Evolutionary conservation across 2,113 vertebrate species (phyloP), one percentile per base, ranked within the genome.

Genomic region (Bettongia penicillata): DNA sequence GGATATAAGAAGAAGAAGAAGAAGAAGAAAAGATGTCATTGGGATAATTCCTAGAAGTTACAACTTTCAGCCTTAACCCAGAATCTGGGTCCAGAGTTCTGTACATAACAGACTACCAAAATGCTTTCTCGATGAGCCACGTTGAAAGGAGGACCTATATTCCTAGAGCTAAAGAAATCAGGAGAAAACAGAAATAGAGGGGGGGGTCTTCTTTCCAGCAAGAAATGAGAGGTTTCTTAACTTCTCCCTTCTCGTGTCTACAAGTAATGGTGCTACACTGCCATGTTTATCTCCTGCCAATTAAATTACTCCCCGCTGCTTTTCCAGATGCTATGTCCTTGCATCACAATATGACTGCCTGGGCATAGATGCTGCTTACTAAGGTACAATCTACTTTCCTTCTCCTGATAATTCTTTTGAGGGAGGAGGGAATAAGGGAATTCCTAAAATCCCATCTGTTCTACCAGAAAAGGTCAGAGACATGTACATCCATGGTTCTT

Each of bases 251-350:
- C 91, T 53, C 53, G 16, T 1, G 37, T 49, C 53, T 24, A 43
- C 53, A 92, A 57, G 47, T 48, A 49, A 57, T 52, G 37, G 28
- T 26, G 2, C 2, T 5, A 49, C n/a, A 26, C 0, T 0, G 8
- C 51, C 48, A 28, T 37, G 47, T 0, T 48, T 31, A 84, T 84
- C 14, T 90, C 31, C 37, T 12, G 23, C 2, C 51, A 61, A 31
- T 89, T 52, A 92, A 95, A 91, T 19, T 3, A 22, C 95, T 92
- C 92, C 28, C n/a, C 28, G 0, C 23, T 23, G 3, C 89, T 28
- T 51, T 96, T 10, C 61, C 91, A 93, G 51, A 53, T 19, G 28
- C 51, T 93, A 53, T 3, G 0, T 90, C 94, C 91, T 12, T 0
- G 0, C 31, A 37, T 10, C 16, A 43, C 48, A 37, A 3, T 28